Conservation (phyloP, 2,113 vertebrate species). For the Channa argus region DNA sequence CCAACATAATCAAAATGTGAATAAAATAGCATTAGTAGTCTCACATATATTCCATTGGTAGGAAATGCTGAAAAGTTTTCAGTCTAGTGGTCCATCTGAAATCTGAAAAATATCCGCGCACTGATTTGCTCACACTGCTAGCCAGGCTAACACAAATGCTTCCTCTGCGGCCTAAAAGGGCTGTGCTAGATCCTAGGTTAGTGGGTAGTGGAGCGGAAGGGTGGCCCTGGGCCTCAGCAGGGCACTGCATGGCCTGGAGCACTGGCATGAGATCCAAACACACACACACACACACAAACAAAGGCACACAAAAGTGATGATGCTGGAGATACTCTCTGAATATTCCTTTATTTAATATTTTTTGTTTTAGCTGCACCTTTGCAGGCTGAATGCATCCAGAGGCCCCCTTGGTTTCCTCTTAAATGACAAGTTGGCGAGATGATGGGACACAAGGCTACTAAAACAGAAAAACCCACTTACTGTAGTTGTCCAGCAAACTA, state of each 20-base stretch:
- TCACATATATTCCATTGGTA: slow-evolving; percentile 30
- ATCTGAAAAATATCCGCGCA: slow-evolving; percentile 5
- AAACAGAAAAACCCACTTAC: slow-evolving; percentile 84
- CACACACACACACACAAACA: slow-evolving; percentile 20
- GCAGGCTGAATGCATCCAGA: slow-evolving; percentile 40
- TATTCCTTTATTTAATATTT: slow-evolving; percentile 56
- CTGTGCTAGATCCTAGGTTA: slow-evolving; percentile 49
- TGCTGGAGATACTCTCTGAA: slow-evolving; percentile 55
- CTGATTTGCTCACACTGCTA: slow-evolving; percentile 23
- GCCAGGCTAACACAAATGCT: slow-evolving; percentile 41
- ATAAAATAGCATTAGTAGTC: slow-evolving; percentile 52
- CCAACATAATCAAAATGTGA: slow-evolving; percentile 57
- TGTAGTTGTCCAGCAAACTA: slow-evolving; percentile 81
- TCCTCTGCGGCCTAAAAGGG: slow-evolving; percentile 15
- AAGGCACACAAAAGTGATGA: slow-evolving; percentile 16
- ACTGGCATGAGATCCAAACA: slow-evolving; percentile 66
- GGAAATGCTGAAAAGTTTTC: not conserved
- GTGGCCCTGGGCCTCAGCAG: slow-evolving; percentile 68
- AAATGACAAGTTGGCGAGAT: slow-evolving; percentile 43
- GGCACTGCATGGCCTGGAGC: slow-evolving; percentile 60
- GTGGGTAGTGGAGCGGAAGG: slow-evolving; percentile 69
- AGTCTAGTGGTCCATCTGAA: slow-evolving; percentile 35
- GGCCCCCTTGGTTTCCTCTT: slow-evolving; percentile 51
- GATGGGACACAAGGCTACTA: slow-evolving; percentile 58
- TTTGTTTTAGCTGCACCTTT: slow-evolving; percentile 32